phyloP scores from a whole-genome alignment of 2,113 vertebrate genomes.

The Cheirogaleus medius region DNA sequence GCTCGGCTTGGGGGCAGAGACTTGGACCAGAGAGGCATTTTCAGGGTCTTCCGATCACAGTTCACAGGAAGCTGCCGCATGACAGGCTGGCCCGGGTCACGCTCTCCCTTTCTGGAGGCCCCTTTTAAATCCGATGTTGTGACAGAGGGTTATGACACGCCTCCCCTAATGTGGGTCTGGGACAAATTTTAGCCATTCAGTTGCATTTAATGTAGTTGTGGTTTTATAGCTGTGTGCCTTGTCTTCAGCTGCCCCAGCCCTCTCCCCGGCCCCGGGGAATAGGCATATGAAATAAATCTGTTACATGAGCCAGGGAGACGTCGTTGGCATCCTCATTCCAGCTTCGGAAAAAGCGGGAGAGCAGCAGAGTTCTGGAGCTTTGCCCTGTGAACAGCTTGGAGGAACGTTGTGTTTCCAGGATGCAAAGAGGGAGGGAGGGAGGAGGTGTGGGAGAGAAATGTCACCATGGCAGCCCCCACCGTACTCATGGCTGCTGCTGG shows the following conservation, averaged over 20 bases:
- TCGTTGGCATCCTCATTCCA: neutral
- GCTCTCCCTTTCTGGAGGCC: conserved; percentile 13
- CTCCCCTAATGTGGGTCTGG: conserved; percentile 36
- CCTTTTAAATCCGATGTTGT: conserved; percentile 10
- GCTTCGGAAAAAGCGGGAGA: neutral
- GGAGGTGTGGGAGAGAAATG: neutral
- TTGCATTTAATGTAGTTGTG: neutral
- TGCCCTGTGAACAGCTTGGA: too few species aligned
- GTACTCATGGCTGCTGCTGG: accelerated
- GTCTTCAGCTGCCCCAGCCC: neutral
- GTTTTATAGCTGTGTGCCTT: neutral
- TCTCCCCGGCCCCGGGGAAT: neutral
- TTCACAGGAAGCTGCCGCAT: neutral
- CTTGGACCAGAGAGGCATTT: neutral
- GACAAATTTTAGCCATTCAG: neutral
- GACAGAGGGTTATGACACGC: neutral
- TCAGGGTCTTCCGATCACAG: neutral
- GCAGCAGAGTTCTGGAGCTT: neutral
- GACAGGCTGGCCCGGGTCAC: neutral
- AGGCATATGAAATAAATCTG: neutral
- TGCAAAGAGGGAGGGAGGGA: neutral
- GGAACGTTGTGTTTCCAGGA: neutral
- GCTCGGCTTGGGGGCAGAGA: neutral
- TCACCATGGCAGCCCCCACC: accelerated
- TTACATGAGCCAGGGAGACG: neutral